Percentiles rank a stretch among this genome's conserved stretches.
Conservation (phyloP, 2,797 vertebrate species). For the Hirundo rustica region DNA sequence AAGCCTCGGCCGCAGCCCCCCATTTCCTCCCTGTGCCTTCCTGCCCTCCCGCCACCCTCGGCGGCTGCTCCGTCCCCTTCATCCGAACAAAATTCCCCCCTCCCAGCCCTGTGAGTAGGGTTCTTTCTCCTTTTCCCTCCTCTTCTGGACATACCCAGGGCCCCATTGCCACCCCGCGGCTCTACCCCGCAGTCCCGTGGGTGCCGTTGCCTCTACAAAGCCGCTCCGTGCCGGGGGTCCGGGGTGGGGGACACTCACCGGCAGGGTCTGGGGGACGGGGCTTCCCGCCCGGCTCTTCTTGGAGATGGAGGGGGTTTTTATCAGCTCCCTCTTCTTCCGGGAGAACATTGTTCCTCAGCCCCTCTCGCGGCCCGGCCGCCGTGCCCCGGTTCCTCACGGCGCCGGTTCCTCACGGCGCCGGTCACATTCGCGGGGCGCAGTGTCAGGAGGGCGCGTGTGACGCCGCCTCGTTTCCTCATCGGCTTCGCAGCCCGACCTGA, state of each 20-base stretch:
- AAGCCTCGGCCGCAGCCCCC: not conserved
- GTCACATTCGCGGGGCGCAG: conserved; percentile 8
- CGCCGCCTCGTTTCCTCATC: conserved; percentile 64
- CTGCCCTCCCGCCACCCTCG: not conserved
- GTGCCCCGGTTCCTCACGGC: not conserved
- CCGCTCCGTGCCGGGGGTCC: not conserved
- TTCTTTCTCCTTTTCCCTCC: not conserved
- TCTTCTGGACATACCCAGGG: not conserved
- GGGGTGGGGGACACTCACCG: conserved; percentile 77
- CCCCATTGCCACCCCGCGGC: not conserved
- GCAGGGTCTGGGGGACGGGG: conserved; percentile 81
- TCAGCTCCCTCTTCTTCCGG: conserved; percentile 91
- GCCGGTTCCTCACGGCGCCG: not conserved
- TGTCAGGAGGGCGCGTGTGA: conserved; percentile 57
- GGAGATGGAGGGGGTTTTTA: conserved; percentile 95
- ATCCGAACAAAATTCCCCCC: not conserved
- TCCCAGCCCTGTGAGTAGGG: not conserved
- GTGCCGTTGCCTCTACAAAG: not conserved
- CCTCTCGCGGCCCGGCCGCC: not conserved
- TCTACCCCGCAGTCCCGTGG: not conserved
- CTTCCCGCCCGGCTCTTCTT: conserved; percentile 94
- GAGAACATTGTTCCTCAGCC: conserved; percentile 85
- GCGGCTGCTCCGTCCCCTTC: not conserved
- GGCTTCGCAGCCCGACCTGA: not conserved
- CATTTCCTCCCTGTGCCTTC: not conserved